phyloP scores from a whole-genome alignment of 2,113 vertebrate species.

The Heloderma charlesbogerti region DNA sequence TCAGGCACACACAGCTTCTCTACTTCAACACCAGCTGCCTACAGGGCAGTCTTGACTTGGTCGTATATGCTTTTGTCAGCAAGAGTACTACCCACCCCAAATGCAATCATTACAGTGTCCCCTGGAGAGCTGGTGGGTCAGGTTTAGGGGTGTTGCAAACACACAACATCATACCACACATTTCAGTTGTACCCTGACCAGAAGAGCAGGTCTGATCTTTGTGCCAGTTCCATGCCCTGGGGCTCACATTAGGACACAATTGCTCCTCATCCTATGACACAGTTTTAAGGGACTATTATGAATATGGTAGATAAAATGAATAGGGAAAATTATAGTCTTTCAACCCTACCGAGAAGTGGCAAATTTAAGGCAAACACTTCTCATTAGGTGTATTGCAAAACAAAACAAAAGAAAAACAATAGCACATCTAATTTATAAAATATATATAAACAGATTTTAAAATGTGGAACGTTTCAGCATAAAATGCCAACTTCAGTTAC shows the following conservation, averaged over 20 bases:
- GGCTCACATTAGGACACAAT: background rate
- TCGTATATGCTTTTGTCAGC: background rate
- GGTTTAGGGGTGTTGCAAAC: background rate
- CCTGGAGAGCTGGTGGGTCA: background rate
- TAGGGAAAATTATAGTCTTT: background rate
- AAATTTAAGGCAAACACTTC: background rate
- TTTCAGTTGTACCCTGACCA: background rate
- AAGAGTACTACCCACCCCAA: background rate
- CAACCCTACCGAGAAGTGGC: background rate
- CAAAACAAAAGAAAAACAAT: too few relatives aligned
- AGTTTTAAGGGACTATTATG: background rate
- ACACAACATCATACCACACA: background rate
- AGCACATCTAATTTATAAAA: too few relatives aligned
- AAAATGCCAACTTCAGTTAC: too few relatives aligned
- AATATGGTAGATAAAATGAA: background rate
- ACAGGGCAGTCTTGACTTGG: background rate
- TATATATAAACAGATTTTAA: too few relatives aligned
- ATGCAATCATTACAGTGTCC: background rate
- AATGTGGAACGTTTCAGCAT: too few relatives aligned
- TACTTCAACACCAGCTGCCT: background rate
- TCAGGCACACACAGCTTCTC: background rate
- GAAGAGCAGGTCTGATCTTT: background rate
- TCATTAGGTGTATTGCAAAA: background rate
- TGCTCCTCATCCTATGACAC: background rate
- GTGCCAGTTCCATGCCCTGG: background rate